Conservation (phyloP, 2,113 vertebrate species). For the Agapornis roseicollis region DNA sequence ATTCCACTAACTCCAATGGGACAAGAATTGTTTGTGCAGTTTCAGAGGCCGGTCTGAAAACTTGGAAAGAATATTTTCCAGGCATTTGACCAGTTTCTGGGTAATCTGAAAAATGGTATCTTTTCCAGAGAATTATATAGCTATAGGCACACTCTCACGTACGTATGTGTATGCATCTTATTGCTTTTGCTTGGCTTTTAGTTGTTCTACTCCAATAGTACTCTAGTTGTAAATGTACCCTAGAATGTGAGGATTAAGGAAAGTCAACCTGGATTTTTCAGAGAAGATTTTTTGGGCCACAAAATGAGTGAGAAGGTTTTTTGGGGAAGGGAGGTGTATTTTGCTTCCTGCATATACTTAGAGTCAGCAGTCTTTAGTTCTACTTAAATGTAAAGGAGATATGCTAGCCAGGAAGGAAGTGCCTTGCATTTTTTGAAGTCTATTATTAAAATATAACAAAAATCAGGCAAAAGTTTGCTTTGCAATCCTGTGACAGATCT, state of each 20-base stretch:
- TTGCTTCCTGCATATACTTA: background rate
- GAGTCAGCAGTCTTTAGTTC: conserved; percentile 27
- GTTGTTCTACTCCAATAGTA: background rate
- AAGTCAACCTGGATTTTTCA: background rate
- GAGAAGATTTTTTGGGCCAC: background rate
- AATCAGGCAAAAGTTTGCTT: conserved; percentile 4
- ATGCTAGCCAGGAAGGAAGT: background rate
- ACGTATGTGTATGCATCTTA: background rate
- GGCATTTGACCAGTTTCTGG: conserved; percentile 51
- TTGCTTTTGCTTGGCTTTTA: background rate
- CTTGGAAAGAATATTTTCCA: conserved; percentile 66
- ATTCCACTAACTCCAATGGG: conserved; percentile 46
- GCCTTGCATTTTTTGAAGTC: conserved; percentile 28
- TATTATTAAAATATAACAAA: conserved; percentile 31
- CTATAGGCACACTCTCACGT: background rate
- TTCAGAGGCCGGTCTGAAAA: conserved; percentile 33
- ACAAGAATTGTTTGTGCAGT: conserved; percentile 51
- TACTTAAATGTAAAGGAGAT: conserved; percentile 31
- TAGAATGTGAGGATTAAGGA: conserved; percentile 13
- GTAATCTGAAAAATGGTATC: conserved; percentile 34
- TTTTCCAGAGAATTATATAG: conserved; percentile 5
- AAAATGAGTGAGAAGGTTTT: background rate
- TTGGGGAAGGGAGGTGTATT: background rate
- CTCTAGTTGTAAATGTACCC: background rate
- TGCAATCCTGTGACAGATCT: background rate